Evolutionary conservation across 1,140 invertebrate species (phyloP).

Genomic region (Oryctes rhinoceros): DNA sequence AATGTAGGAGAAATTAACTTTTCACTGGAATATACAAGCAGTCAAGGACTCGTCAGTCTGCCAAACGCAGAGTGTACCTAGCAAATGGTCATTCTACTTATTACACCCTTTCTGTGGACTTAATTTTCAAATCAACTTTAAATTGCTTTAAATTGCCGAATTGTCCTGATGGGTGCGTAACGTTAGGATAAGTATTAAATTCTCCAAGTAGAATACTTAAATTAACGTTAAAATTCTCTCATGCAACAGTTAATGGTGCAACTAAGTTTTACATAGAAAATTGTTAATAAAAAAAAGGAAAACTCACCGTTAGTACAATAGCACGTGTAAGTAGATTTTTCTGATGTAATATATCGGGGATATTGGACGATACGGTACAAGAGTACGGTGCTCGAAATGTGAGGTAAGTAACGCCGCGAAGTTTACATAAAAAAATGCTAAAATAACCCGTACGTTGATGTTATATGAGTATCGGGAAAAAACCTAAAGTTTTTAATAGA

Average conservation of each 20-base stretch:
- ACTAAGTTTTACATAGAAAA: neutral
- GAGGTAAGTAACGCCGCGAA: neutral
- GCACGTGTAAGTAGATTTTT: slow-evolving; percentile 15
- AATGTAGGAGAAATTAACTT: neutral
- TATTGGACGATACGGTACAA: neutral
- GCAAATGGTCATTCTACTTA: slow-evolving; percentile 6
- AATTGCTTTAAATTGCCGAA: slow-evolving; percentile 33
- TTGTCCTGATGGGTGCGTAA: slow-evolving; percentile 5
- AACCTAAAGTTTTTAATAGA: neutral
- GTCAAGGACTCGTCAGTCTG: too few species aligned
- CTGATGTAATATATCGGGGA: slow-evolving; percentile 7
- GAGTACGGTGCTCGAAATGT: neutral
- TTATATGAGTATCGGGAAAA: neutral
- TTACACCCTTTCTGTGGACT: slow-evolving; percentile 12
- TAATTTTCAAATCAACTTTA: slow-evolving; percentile 10
- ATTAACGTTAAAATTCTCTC: neutral
- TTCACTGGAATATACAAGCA: neutral
- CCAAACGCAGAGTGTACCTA: too few species aligned
- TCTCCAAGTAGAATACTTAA: neutral
- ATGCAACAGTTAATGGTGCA: neutral
- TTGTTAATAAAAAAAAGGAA: neutral
- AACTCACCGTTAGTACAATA: slow-evolving; percentile 12
- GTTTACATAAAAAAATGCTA: slow-evolving; percentile 8
- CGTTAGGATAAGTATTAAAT: neutral
- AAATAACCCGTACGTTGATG: neutral